Evolutionary conservation across 1,140 invertebrate genomes (phyloP).

Genomic region (Drosophila kohkoa): DNA sequence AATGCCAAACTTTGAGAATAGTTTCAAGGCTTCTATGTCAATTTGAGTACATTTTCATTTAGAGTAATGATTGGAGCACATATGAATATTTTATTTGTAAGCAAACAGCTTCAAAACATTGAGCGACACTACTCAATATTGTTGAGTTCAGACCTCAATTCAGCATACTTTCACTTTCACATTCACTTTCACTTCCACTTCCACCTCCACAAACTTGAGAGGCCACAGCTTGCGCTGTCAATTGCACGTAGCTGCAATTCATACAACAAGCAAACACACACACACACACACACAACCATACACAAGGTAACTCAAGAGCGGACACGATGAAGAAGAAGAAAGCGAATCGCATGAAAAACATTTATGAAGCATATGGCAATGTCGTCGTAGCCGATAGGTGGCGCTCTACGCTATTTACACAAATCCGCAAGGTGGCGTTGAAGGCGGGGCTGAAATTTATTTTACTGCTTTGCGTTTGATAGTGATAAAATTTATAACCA

Average conservation of each 20-base stretch:
- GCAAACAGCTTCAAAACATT: neutral
- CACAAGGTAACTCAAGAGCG: constrained; percentile 11
- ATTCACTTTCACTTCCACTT: no score
- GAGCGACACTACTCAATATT: neutral
- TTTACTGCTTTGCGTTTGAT: constrained; percentile 59
- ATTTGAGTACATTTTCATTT: neutral
- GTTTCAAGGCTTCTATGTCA: neutral
- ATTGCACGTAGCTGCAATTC: constrained; percentile 36
- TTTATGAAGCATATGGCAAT: constrained; percentile 63
- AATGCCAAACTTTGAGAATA: neutral
- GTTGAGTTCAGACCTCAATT: constrained; percentile 1
- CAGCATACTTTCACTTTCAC: neutral
- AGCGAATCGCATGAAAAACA: constrained; percentile 49
- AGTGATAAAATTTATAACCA: constrained; percentile 80
- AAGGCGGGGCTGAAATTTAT: constrained; percentile 65
- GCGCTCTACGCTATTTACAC: no score
- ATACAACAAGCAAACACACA: constrained; percentile 3
- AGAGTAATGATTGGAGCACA: neutral
- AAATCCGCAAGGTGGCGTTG: constrained; percentile 35
- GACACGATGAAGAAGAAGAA: constrained; percentile 44
- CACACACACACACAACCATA: constrained; percentile 6
- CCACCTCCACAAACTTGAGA: neutral
- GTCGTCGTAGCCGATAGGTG: constrained; percentile 2
- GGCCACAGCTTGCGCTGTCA: constrained; percentile 5
- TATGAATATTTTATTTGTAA: neutral